Percentiles rank a stretch among this genome's conserved stretches.
Conservation (phyloP, 1,140 invertebrate genomes). For the Lordiphosa clarofinis region DNA sequence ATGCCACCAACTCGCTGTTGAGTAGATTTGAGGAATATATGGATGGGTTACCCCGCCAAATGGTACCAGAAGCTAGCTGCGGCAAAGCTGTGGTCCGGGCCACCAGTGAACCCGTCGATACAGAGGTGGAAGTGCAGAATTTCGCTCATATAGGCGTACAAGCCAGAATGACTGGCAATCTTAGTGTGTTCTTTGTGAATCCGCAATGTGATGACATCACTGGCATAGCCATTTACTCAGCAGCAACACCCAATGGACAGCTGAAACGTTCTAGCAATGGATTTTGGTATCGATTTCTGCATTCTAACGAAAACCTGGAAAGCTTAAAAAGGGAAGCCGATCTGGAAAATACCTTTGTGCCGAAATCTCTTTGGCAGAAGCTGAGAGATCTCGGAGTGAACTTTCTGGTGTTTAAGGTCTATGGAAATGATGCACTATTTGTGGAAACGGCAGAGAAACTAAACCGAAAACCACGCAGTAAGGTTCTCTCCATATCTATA, state of each 20-base stretch:
- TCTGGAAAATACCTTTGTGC: constrained; percentile 50
- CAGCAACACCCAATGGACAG: not conserved
- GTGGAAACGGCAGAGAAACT: constrained; percentile 42
- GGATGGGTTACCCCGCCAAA: constrained; percentile 49
- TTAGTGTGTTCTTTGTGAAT: constrained; percentile 68
- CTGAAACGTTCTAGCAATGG: constrained; percentile 19
- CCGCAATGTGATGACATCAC: constrained; percentile 53
- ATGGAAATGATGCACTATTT: constrained; percentile 65
- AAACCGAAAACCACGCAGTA: constrained; percentile 58
- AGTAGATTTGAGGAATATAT: constrained; percentile 62
- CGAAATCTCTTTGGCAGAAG: constrained; percentile 41
- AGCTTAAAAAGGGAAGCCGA: constrained; percentile 33
- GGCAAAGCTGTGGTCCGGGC: constrained; percentile 17
- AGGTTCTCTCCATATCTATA: constrained; percentile 68
- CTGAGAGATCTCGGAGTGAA: constrained; percentile 3
- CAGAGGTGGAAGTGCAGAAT: constrained; percentile 43
- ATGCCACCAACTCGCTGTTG: constrained; percentile 62
- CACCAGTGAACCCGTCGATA: constrained; percentile 7
- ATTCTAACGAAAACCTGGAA: constrained; percentile 38
- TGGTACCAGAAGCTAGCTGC: constrained; percentile 45
- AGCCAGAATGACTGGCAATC: constrained; percentile 49
- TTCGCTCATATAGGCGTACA: constrained; percentile 54
- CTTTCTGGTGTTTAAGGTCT: constrained; percentile 59
- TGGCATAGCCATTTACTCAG: constrained; percentile 60
- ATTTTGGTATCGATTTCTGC: constrained; percentile 66